A percentile compares a stretch with the other conserved stretches of the same genome.
Evolutionary conservation across 1,140 invertebrate species (phyloP).

Genomic region (Diorhabda carinulata): DNA sequence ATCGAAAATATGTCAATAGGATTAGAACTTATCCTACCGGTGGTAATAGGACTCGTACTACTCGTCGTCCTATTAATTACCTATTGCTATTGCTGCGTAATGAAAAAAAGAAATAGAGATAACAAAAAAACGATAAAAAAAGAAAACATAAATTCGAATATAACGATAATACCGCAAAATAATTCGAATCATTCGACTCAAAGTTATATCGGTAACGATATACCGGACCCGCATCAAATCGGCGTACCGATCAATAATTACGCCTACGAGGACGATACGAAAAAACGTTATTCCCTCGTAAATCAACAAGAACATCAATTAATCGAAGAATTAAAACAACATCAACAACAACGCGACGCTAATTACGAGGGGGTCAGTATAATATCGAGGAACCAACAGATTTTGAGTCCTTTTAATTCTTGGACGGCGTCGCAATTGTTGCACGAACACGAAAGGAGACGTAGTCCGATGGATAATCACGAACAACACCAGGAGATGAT

Average conservation of each 20-base stretch:
- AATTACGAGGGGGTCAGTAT: conserved; percentile 44
- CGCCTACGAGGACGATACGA: conserved; percentile 47
- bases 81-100: conserved; percentile 51
- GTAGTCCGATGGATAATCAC: conserved; percentile 49
- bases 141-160: conserved; percentile 42
- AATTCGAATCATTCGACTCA: conserved; percentile 34
- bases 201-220: conserved; percentile 35
- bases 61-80: conserved; percentile 45
- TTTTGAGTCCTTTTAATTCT: conserved; percentile 54
- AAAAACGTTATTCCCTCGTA: conserved; percentile 52
- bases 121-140: conserved; percentile 39
- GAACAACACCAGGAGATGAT: conserved; percentile 39
- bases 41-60: conserved; percentile 48
- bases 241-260: conserved; percentile 46
- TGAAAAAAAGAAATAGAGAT: conserved; percentile 38
- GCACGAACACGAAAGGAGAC: conserved; percentile 57
- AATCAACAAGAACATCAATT: conserved; percentile 48
- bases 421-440: conserved; percentile 59
- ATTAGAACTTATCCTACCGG: conserved; percentile 48
- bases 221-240: conserved; percentile 45
- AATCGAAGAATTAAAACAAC: conserved; percentile 47
- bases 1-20: conserved; percentile 42
- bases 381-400: conserved; percentile 47
- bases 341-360: conserved; percentile 37
- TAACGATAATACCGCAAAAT: conserved; percentile 46